Evolutionary conservation across 2,113 vertebrate genomes (phyloP), one percentile per base, ranked within the genome.

Genomic region (Prochilodus magdalenae): DNA sequence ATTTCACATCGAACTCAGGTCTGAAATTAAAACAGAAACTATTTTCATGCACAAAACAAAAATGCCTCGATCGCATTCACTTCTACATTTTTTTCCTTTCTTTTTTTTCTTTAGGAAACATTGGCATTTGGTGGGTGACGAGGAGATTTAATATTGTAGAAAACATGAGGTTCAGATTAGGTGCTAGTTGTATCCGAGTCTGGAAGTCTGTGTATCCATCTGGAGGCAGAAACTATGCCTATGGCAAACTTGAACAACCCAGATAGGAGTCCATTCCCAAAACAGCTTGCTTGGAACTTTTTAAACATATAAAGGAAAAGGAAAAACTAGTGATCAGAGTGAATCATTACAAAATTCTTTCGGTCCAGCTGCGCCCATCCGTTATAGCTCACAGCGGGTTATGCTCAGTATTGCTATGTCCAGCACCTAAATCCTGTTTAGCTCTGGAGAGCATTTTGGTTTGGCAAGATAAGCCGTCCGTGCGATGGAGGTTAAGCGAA

Each of bases 161-260:
- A 57, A 65, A 51, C 33, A 74, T 70, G 69, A 6, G 62, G 66
- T 65, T 63, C 24, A 53, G 20, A 69, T n/a, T 60, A 49, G 13
- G 26, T 49, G 57, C 30, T 72, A 59, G 11, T 73, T 29, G 44
- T 36, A 29, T 57, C 40, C 27, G 24, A 55, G 22, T 18, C 75
- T 65, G 62, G 13, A 55, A 57, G 73, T 55, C 66, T 44, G 36
- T 70, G 20, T 70, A 70, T n/a, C 66, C 66, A 70, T 70, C 66
- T 70, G 66, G 66, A 70, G 20, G 40, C 66, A 0, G 13, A 70
- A 70, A 44, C 66, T 40, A 44, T 70, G 66, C 66, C 66, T 60
- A 36, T 16, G 65, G 29, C 24, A 70, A 40, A 60, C 57, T 60
- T 60, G 22, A 60, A 60, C 57, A 60, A 26, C 57, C n/a, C 57